These are phyloP conservation scores for Lordiphosa clarofinis DNA, from an alignment of 1,140 invertebrate species.

Conservation along the genomic window DNA sequence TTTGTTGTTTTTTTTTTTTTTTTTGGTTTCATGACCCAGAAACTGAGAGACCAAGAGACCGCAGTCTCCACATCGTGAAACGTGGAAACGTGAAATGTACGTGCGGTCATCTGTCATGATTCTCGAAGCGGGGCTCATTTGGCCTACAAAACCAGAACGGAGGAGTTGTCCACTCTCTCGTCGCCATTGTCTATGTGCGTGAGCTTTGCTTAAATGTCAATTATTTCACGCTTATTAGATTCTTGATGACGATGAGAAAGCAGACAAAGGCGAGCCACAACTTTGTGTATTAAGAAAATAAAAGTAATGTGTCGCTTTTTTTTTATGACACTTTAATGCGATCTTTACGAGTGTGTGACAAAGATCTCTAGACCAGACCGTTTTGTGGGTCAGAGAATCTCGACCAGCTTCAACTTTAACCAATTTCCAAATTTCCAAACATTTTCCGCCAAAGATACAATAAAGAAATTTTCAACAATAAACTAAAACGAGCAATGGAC, in stretches of 20 bases:
- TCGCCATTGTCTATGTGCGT: slow-evolving; percentile 67
- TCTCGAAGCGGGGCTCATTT: slow-evolving; percentile 33
- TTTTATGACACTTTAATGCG: slow-evolving; percentile 66
- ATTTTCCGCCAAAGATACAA: slow-evolving; percentile 41
- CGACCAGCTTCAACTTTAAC: slow-evolving; percentile 19
- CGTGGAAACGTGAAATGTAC: slow-evolving; percentile 57
- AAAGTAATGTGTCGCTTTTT: slow-evolving; percentile 44
- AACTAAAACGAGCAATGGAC: slow-evolving; percentile 44
- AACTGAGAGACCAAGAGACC: slow-evolving; percentile 31
- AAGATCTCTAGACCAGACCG: slow-evolving; percentile 32
- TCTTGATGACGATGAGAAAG: slow-evolving; percentile 63
- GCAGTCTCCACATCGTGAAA: slow-evolving; percentile 20
- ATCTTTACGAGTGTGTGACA: slow-evolving; percentile 62
- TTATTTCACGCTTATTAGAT: slow-evolving; percentile 77
- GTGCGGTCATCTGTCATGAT: slow-evolving; percentile 76
- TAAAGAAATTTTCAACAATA: slow-evolving; percentile 61
- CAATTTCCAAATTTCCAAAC: slow-evolving; percentile 55
- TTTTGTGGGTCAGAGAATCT: slow-evolving; percentile 9
- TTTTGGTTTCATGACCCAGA: slow-evolving; percentile 74
- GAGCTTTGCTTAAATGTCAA: slow-evolving; percentile 75
- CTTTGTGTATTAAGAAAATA: slow-evolving; percentile 40
- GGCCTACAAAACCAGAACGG: slow-evolving; percentile 49
- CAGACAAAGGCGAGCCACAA: slow-evolving; percentile 37
- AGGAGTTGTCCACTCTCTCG: slow-evolving; percentile 14
- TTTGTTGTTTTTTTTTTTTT: slow-evolving; percentile 36